Base-by-base conservation (phyloP, 2,113 vertebrate species). In the Bos taurus region DNA sequence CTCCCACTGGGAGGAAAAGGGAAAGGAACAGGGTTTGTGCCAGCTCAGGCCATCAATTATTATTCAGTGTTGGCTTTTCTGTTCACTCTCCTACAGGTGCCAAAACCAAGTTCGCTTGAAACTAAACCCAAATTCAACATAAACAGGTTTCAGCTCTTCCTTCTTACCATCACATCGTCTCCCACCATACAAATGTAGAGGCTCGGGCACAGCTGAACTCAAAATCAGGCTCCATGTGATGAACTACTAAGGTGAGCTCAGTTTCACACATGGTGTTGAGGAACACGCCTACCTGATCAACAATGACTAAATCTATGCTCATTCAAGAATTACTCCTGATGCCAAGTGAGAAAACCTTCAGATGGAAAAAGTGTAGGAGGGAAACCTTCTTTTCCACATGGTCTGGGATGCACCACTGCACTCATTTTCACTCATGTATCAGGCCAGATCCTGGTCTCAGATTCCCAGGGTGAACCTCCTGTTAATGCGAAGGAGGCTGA, bases 371-470 rank as follows among this genome's bases (percentile, higher is more conserved):
- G 81, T 9, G 4, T 15, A 91, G 89, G 94, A 83, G 3, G 94
- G 96, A 98, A 98, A n/a, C 36, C 96, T 98, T 92, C 95, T 93
- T 89, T 90, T 95, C 95, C 96, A 97, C 90, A 97, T 94, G 97
- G 97, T 96, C 97, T 93, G 60, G 81, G 81, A 33, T 57, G 7
- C 6, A 80, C 17, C 56, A 36, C n/a, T 67, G 77, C 71, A 48
- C 26, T 98, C 98, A 96, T 97, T 97, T 96, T 92, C 98, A 97
- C 96, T 96, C 78, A 57, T 2, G 28, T 50, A 8, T 95, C 14
- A 43, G 97, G 98, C 97, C 97, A 98, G 95, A 94, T 97, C 90
- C 67, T 88, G 84, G 98, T 94, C 98, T 92, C 91, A 86, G 95
- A 91, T 96, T 95, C 94, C 59, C 88, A 46, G 2, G 88, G 82